Conservation (phyloP, 2,888 invertebrate species). For the Cerastoderma edule region DNA sequence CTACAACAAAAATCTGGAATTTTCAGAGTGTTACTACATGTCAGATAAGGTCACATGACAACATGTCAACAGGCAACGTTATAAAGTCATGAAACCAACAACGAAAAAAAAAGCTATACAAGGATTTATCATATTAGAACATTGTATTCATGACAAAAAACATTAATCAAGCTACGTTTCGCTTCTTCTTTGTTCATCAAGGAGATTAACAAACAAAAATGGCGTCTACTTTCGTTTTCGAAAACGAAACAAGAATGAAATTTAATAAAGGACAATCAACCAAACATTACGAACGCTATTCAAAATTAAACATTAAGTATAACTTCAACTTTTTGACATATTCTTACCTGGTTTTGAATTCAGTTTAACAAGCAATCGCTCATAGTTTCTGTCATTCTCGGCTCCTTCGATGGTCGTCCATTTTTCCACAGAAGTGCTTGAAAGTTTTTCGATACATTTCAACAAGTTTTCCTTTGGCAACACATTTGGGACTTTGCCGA, state of each 20-base stretch:
- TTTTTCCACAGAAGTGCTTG: neutral
- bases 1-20: too few species aligned
- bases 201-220: neutral
- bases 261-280: neutral
- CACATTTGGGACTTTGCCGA: neutral
- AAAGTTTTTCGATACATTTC: neutral
- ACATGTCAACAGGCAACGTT: too few species aligned
- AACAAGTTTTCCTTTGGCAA: neutral
- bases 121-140: neutral
- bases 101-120: neutral
- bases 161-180: too few species aligned
- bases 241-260: slow-evolving; percentile 15
- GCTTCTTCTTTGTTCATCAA: neutral
- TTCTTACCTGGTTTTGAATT: neutral
- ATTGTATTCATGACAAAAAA: too few species aligned
- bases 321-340: neutral
- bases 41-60: too few species aligned
- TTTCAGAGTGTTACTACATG: too few species aligned
- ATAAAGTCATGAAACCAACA: too few species aligned
- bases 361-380: neutral
- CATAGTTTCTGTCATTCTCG: slow-evolving; percentile 1
- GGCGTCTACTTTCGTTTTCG: slow-evolving; percentile 21
- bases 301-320: neutral
- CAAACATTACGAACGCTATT: neutral
- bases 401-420: neutral